These are phyloP conservation scores for Embiotoca jacksoni DNA, from an alignment of 2,113 vertebrate genomes.

Conservation along the genomic window DNA sequence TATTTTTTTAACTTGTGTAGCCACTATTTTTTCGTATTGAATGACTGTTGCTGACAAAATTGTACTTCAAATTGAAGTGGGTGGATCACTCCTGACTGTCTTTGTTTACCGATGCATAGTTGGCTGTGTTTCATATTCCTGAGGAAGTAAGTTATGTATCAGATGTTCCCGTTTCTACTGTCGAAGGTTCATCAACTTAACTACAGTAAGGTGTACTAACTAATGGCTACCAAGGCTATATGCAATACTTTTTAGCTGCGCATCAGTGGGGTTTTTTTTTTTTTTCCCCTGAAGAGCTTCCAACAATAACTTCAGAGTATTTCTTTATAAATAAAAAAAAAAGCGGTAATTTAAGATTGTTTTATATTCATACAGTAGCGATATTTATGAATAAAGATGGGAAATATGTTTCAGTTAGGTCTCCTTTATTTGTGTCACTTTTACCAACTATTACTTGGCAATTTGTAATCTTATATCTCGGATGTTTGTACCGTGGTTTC, in stretches of 20 bases:
- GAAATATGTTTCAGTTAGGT: constrained; percentile 89
- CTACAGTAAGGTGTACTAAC: constrained; percentile 59
- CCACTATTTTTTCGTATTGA: constrained; percentile 78
- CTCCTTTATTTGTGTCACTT: not conserved
- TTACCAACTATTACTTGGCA: not conserved
- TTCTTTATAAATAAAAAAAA: constrained; percentile 86
- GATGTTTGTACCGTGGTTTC: too few species aligned
- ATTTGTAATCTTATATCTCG: not conserved
- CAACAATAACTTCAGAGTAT: constrained; percentile 90
- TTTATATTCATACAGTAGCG: constrained; percentile 99
- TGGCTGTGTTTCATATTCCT: constrained; percentile 69
- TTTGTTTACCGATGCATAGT: constrained; percentile 70
- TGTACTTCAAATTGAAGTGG: constrained; percentile 88
- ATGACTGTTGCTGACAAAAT: constrained; percentile 73
- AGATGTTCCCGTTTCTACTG: constrained; percentile 47
- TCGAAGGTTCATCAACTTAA: constrained; percentile 49
- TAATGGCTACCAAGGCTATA: constrained; percentile 69
- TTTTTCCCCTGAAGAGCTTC: constrained; percentile 71
- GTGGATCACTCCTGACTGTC: constrained; percentile 68
- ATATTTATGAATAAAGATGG: constrained; percentile 99
- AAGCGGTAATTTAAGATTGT: constrained; percentile 91
- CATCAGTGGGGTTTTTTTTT: constrained; percentile 50
- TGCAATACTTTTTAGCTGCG: constrained; percentile 74
- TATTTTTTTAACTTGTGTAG: constrained; percentile 69
- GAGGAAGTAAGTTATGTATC: constrained; percentile 65